These are phyloP conservation scores for Pseudochromis fuscus DNA, from an alignment of 2,797 vertebrate genomes.

Conservation along the genomic window DNA sequence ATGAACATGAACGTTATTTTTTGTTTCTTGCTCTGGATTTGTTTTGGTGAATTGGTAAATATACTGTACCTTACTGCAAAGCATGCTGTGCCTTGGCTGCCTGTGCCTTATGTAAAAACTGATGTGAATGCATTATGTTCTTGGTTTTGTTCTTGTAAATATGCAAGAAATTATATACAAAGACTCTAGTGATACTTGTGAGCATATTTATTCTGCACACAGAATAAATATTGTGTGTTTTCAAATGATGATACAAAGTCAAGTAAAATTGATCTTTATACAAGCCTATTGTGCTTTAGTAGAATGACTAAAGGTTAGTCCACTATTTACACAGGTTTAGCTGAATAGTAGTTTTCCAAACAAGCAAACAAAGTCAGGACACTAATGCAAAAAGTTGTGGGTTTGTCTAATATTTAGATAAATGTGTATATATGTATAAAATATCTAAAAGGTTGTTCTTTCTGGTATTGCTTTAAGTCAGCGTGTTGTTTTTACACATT, in stretches of 20 bases:
- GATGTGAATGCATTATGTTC: background rate
- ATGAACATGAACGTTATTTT: background rate
- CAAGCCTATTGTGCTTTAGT: background rate
- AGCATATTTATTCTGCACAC: constrained; percentile 11
- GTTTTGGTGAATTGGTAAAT: background rate
- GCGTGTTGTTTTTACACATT: background rate
- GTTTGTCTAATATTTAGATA: background rate
- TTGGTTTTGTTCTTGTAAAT: constrained; percentile 51
- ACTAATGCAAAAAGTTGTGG: background rate
- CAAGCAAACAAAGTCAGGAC: background rate
- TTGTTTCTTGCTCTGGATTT: background rate
- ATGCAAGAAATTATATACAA: constrained; percentile 37
- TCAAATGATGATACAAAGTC: background rate
- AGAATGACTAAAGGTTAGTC: background rate
- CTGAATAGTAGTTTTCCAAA: background rate
- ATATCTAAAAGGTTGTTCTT: constrained; percentile 10
- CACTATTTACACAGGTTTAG: background rate
- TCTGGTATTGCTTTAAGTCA: background rate
- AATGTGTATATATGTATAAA: background rate
- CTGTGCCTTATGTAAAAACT: constrained; percentile 41
- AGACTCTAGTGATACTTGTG: constrained; percentile 20
- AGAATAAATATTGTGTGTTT: background rate
- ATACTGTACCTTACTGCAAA: constrained; percentile 12
- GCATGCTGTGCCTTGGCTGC: constrained; percentile 1
- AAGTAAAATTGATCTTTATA: constrained; percentile 14